Conservation (phyloP, 2,888 invertebrate genomes). For the Cylindroiulus punctatus region DNA sequence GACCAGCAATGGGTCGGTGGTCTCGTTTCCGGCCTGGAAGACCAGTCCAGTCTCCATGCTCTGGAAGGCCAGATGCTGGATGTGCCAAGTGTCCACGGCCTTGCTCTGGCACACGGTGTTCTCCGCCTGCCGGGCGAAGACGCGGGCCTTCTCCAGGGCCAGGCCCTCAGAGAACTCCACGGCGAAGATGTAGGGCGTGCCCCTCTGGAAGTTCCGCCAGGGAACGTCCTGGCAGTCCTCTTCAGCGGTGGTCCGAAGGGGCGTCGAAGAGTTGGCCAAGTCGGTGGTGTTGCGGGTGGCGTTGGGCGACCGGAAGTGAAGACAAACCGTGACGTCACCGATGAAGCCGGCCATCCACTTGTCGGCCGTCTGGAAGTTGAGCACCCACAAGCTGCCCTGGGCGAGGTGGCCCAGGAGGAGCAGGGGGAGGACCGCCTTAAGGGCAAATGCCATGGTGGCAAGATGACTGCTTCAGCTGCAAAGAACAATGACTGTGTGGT, state of each 20-base stretch:
- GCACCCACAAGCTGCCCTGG: slow-evolving; percentile 48
- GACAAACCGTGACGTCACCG: slow-evolving; percentile 54
- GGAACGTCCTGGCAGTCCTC: slow-evolving; percentile 53
- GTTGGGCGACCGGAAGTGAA: slow-evolving; percentile 43
- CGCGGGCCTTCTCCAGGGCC: slow-evolving; percentile 23
- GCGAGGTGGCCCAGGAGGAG: neutral
- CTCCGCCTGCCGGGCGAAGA: slow-evolving; percentile 19
- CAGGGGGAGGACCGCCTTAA: neutral
- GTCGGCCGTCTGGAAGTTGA: slow-evolving; percentile 31
- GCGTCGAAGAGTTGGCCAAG: neutral
- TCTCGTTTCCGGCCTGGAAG: neutral
- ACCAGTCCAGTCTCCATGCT: slow-evolving; percentile 14
- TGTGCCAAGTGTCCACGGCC: slow-evolving; percentile 48
- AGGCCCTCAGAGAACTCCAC: slow-evolving; percentile 10
- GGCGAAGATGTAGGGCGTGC: slow-evolving; percentile 42
- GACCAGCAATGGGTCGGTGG: neutral
- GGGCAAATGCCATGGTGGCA: neutral
- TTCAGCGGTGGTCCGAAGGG: neutral
- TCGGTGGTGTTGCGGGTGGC: neutral
- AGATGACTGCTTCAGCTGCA: neutral
- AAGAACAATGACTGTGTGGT: no score
- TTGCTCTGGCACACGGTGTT: slow-evolving; percentile 39
- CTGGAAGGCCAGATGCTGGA: slow-evolving; percentile 44
- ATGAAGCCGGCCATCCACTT: slow-evolving; percentile 56
- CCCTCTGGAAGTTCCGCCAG: slow-evolving; percentile 39